Evolutionary conservation across 1,140 invertebrate genomes (phyloP).

Genomic region (Microplitis demolitor): DNA sequence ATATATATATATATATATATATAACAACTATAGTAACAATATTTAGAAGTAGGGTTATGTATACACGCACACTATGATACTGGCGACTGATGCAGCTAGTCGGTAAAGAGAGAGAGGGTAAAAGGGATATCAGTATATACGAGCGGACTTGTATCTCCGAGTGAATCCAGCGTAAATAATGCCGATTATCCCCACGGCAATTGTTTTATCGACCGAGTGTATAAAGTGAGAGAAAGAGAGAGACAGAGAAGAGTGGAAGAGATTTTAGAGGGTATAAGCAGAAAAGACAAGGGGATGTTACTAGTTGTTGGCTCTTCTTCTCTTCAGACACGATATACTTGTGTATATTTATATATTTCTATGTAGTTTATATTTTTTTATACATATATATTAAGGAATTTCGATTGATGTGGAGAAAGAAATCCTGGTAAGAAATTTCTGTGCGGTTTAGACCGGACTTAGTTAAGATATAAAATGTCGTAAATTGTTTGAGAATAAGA

Average conservation of each 20-base stretch:
- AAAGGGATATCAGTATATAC: slow-evolving; percentile 1
- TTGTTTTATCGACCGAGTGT: slow-evolving; percentile 60
- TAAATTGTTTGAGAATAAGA: slow-evolving; percentile 1
- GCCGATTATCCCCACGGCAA: slow-evolving; percentile 59
- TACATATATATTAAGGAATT: not conserved
- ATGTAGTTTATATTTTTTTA: no score
- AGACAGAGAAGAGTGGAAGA: no score
- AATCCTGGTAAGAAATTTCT: not conserved
- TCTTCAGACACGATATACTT: not conserved
- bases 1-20: slow-evolving; percentile 15
- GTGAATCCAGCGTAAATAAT: slow-evolving; percentile 60
- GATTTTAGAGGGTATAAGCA: slow-evolving; percentile 31
- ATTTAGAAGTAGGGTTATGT: not conserved
- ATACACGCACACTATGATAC: not conserved
- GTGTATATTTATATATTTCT: no score
- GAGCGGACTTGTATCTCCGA: slow-evolving; percentile 44
- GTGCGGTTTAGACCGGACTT: not conserved
- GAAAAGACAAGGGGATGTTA: slow-evolving; percentile 13
- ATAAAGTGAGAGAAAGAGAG: slow-evolving; percentile 10
- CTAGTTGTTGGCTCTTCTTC: not conserved
- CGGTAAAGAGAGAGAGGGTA: not conserved
- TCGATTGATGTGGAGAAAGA: slow-evolving; percentile 6
- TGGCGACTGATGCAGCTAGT: not conserved
- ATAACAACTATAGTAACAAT: not conserved
- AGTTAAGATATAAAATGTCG: not conserved